Conservation (phyloP, 2,888 invertebrate species). For the Nomada ferruginata region DNA sequence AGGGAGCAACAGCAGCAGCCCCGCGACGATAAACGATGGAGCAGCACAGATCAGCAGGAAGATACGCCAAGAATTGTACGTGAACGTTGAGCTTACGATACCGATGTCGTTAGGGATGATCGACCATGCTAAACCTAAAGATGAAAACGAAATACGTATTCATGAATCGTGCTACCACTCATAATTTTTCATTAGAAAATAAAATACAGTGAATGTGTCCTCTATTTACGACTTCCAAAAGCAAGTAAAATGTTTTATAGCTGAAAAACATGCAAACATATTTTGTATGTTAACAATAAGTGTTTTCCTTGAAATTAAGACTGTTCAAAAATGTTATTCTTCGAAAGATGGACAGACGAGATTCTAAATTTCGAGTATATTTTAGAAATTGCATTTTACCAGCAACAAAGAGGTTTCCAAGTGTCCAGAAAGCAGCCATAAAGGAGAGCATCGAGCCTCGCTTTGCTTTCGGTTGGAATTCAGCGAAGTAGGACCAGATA, state of each 20-base stretch:
- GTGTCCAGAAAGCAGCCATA: constrained; percentile 98
- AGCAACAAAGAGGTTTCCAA: constrained; percentile 96
- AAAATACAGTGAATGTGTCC: too few species aligned
- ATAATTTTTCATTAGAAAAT: too few species aligned
- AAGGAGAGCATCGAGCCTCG: constrained; percentile 96
- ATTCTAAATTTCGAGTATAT: not conserved
- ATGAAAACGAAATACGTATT: not conserved
- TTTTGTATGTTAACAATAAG: too few species aligned
- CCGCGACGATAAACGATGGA: constrained; percentile 94
- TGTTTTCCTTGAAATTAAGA: too few species aligned
- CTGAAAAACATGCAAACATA: too few species aligned
- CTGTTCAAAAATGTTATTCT: too few species aligned
- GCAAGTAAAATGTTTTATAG: too few species aligned
- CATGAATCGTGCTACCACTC: too few species aligned
- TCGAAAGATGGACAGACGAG: too few species aligned
- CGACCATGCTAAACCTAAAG: constrained; percentile 86
- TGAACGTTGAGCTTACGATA: constrained; percentile 88
- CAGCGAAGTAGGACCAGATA: constrained; percentile 97
- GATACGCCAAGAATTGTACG: constrained; percentile 96
- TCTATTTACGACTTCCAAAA: too few species aligned
- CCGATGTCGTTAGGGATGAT: constrained; percentile 88
- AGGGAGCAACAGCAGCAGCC: constrained; percentile 92
- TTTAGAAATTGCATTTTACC: constrained; percentile 84
- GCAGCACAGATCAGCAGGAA: constrained; percentile 94
- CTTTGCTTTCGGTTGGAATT: constrained; percentile 96